A percentile compares a stretch with the other conserved stretches of the same genome.
Conservation (phyloP, 1,140 invertebrate species). For the Ruditapes philippinarum region DNA sequence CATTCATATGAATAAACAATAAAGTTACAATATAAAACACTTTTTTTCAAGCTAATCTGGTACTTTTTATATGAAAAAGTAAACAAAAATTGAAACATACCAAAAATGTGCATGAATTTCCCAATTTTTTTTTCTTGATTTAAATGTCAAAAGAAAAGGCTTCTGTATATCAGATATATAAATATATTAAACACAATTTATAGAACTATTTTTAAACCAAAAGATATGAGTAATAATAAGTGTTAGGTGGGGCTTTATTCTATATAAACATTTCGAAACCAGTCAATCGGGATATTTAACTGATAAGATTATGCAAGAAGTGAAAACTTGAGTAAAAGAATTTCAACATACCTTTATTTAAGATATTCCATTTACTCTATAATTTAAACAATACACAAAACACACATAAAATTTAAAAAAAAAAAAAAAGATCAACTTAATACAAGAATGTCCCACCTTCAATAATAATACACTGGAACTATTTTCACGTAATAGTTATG, state of each 20-base stretch:
- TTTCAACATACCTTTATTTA: neutral
- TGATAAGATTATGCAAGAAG: neutral
- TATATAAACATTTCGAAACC: conserved; percentile 3
- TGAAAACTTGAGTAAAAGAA: neutral
- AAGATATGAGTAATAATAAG: neutral
- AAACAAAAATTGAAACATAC: too few relatives aligned
- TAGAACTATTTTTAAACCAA: neutral
- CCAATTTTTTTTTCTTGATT: too few relatives aligned
- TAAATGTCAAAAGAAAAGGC: too few relatives aligned
- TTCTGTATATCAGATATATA: too few relatives aligned
- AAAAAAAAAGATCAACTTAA: too few relatives aligned
- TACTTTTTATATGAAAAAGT: too few relatives aligned
- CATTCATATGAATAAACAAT: too few relatives aligned
- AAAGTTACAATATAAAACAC: too few relatives aligned
- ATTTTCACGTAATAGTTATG: conserved; percentile 17
- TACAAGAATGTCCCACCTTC: conserved; percentile 22
- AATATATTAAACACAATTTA: too few relatives aligned
- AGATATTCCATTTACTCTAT: neutral
- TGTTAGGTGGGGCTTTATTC: conserved; percentile 12
- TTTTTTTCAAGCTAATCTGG: too few relatives aligned
- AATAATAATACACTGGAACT: neutral
- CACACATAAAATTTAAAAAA: conserved; percentile 22
- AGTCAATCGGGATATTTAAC: neutral
- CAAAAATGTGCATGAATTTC: too few relatives aligned
- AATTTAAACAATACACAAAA: neutral